Evolutionary conservation across 2,888 invertebrate species (phyloP).

Genomic region (Tiliacea aurago): DNA sequence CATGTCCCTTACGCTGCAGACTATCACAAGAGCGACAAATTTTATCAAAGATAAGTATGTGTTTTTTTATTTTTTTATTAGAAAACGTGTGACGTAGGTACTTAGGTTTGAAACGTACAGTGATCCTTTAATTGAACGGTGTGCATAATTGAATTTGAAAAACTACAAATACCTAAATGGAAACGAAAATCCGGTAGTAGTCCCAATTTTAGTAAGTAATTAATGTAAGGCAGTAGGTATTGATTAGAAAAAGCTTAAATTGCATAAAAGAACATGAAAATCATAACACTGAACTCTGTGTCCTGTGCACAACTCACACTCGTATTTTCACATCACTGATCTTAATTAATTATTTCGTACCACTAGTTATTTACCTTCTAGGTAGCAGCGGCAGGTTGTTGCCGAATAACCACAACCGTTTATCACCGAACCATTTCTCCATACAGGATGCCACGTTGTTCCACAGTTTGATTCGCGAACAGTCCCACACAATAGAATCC

Average conservation of each 20-base stretch:
- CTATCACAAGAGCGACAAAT: background rate
- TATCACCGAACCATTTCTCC: constrained; percentile 98
- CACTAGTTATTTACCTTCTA: constrained; percentile 91
- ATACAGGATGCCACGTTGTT: constrained; percentile 92
- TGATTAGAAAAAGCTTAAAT: background rate
- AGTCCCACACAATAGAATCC: constrained; percentile 72
- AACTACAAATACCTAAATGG: background rate
- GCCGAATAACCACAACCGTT: constrained; percentile 97
- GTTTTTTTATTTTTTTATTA: background rate
- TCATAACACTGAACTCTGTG: background rate
- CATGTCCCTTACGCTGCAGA: background rate
- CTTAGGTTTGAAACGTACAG: too few relatives aligned
- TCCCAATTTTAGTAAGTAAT: background rate
- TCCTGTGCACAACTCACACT: background rate
- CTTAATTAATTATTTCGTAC: background rate
- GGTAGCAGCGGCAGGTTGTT: constrained; percentile 96
- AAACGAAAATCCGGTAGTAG: too few relatives aligned
- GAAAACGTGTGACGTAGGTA: background rate
- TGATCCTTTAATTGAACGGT: too few relatives aligned
- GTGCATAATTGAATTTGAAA: constrained; percentile 17
- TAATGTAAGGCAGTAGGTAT: background rate
- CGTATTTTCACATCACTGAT: background rate
- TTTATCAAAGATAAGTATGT: background rate
- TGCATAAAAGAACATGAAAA: background rate
- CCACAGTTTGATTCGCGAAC: constrained; percentile 83